Base-by-base conservation (phyloP, 1,140 invertebrate genomes). In the Habropoda laboriosa region DNA sequence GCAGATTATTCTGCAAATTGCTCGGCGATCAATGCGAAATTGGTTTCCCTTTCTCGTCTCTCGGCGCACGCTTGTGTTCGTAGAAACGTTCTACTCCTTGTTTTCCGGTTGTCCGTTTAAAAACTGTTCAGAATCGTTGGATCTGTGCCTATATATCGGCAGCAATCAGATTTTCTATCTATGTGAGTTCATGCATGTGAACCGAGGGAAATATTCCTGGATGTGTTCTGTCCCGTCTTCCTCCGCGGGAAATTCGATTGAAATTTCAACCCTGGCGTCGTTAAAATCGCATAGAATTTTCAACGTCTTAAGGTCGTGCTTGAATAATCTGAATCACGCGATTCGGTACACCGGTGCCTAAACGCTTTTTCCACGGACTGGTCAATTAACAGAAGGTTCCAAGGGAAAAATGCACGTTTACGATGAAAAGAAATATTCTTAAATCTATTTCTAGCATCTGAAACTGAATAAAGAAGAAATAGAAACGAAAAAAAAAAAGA, bases 291-390 rank as follows among this genome's bases (percentile, higher is more conserved):
- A 27, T 73, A 32, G 78, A 81, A 81, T 73, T 80, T 84, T 61
- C 60, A 77, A 16, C 42, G 57, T 53, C 66, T 53, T 57, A 66
- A 60, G 3, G n/a, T 21, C 1, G 47, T 24, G 16, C 8, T 32
- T 76, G 55, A 85, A 61, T 81, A 76, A 42, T 27, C 16, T 30
- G 40, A 58, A 83, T 80, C 82, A 85, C 83, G 83, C 81, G 67
- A 85, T 72, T n/a, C n/a, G n/a, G n/a, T n/a, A n/a, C n/a, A n/a
- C n/a, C n/a, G n/a, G 30, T 38, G 38, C 47, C 49, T 64, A 38
- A 47, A 53, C 12, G 70, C 60, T 57, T 79, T 70, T 47, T 21
- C 18, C 18, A 3, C 0, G 16, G 30, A 18, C 24, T n/a, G 21
- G 47, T 67, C 61, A 82, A 82, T 67, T 49, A 45, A 57, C n/a